phyloP scores from a whole-genome alignment of 2,113 vertebrate genomes.

The Podiceps cristatus region DNA sequence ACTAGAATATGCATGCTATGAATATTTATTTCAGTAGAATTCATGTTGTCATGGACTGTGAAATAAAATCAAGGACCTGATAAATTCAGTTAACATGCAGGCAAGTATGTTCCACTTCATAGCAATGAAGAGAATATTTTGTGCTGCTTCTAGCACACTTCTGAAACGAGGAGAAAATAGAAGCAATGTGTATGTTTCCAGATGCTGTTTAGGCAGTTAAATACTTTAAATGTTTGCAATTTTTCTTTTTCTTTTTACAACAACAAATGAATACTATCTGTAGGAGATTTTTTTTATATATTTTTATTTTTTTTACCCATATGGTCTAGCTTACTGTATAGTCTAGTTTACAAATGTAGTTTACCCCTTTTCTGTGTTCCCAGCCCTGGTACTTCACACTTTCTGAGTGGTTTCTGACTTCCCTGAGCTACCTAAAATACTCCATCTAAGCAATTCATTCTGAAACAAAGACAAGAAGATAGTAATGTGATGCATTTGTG shows the following conservation, averaged over 20 bases:
- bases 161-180: not conserved
- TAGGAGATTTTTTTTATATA: too few relatives aligned
- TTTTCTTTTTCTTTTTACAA: not conserved
- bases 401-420: not conserved
- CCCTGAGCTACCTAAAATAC: not conserved
- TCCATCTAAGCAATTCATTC: not conserved
- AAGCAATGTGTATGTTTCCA: not conserved
- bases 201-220: not conserved
- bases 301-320: not conserved
- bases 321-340: not conserved
- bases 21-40: slow-evolving; percentile 44
- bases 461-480: not conserved
- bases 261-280: not conserved
- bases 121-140: not conserved
- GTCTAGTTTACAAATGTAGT: not conserved
- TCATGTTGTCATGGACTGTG: not conserved
- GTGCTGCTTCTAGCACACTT: not conserved
- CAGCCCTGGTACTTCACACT: not conserved
- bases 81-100: slow-evolving; percentile 38
- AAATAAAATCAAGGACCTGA: not conserved
- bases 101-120: not conserved
- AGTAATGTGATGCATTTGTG: not conserved
- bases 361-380: not conserved
- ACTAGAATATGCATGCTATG: not conserved
- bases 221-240: not conserved